Percentiles rank a stretch among this genome's conserved stretches.
These are phyloP conservation scores for Coryphaenoides rupestris DNA, from an alignment of 2,113 vertebrate genomes.

Conservation along the genomic window DNA sequence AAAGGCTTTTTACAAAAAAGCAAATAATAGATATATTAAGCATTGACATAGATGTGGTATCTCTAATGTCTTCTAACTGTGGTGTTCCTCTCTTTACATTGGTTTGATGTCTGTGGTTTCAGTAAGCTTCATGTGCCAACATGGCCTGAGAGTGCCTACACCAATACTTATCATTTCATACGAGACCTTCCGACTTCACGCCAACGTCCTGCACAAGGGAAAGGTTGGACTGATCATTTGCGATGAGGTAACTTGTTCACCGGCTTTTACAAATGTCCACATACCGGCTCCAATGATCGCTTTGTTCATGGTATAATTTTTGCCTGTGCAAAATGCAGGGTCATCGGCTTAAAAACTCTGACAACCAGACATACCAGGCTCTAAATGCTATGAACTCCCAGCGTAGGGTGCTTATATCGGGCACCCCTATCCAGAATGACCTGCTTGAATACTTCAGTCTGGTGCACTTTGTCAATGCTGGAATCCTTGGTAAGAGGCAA, in stretches of 20 bases:
- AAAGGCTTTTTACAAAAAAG: no score
- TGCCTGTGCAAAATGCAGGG: constrained; percentile 67
- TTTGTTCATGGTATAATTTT: neutral
- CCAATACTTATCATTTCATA: constrained; percentile 97
- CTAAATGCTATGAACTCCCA: constrained; percentile 85
- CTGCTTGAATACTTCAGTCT: constrained; percentile 97
- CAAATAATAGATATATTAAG: neutral
- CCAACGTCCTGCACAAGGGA: constrained; percentile 84
- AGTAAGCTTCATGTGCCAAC: constrained; percentile 89
- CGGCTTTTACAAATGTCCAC: neutral
- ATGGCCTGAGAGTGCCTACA: constrained; percentile 80
- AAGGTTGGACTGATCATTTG: constrained; percentile 91
- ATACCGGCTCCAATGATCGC: neutral
- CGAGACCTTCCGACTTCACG: constrained; percentile 91
- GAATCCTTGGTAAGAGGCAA: constrained; percentile 84
- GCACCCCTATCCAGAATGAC: constrained; percentile 97
- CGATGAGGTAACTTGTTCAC: constrained; percentile 81
- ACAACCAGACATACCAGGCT: constrained; percentile 96
- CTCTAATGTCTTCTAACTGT: neutral
- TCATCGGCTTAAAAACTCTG: constrained; percentile 94
- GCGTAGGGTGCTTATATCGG: constrained; percentile 91
- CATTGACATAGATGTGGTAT: neutral
- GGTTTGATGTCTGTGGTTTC: constrained; percentile 18
- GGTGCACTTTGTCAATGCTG: constrained; percentile 93
- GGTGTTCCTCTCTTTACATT: neutral